A percentile compares a stretch with the other conserved stretches of the same genome.
Conservation (phyloP, 2,888 invertebrate genomes). For the Ophonus ardosiacus region DNA sequence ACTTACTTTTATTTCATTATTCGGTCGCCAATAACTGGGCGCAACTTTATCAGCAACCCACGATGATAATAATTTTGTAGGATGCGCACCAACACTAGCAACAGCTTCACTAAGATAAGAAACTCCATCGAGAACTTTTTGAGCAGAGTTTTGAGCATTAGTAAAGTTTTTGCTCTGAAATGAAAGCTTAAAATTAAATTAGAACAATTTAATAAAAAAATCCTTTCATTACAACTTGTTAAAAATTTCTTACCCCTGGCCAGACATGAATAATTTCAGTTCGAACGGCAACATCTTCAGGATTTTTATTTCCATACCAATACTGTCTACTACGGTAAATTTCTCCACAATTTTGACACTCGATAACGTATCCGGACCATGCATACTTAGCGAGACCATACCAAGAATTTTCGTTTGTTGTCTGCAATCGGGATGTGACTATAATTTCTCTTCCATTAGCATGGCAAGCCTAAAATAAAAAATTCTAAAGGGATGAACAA, state of each 20-base stretch:
- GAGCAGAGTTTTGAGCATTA: conserved; percentile 73
- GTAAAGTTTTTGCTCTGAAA: conserved; percentile 73
- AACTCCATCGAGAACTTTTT: conserved; percentile 80
- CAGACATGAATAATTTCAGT: conserved; percentile 84
- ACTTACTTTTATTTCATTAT: conserved; percentile 84
- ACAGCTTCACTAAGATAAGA: conserved; percentile 79
- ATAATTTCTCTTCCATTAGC: conserved; percentile 76
- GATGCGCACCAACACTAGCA: conserved; percentile 82
- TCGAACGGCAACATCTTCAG: conserved; percentile 83
- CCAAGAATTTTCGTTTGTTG: conserved; percentile 78
- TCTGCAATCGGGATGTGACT: conserved; percentile 78
- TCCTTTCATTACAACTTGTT: neutral
- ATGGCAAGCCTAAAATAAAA: conserved; percentile 71
- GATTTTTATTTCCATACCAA: conserved; percentile 89
- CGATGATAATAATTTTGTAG: conserved; percentile 82
- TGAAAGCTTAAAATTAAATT: neutral
- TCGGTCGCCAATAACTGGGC: conserved; percentile 89
- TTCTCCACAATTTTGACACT: conserved; percentile 86
- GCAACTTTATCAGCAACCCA: conserved; percentile 89
- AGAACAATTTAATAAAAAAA: neutral
- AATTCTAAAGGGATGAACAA: neutral
- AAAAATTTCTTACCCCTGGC: conserved; percentile 77
- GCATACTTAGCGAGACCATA: conserved; percentile 85
- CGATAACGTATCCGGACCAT: conserved; percentile 88
- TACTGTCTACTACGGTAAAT: conserved; percentile 85